phyloP scores from a whole-genome alignment of 2,113 vertebrate genomes.

The Acanthisitta chloris region DNA sequence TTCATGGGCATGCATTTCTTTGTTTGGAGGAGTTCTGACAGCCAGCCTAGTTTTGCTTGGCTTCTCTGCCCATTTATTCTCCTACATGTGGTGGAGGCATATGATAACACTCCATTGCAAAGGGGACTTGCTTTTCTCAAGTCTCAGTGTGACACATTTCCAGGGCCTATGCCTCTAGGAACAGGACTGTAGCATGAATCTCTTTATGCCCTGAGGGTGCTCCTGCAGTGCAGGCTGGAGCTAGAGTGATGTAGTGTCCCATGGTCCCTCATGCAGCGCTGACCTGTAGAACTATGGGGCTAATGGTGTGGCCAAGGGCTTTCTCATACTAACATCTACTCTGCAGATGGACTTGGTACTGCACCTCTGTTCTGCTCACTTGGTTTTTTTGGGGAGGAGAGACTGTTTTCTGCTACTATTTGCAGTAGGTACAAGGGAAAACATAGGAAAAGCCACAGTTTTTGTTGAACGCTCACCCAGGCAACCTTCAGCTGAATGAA shows the following conservation, averaged over 20 bases:
- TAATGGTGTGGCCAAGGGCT: conserved; percentile 71
- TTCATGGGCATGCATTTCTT: neutral
- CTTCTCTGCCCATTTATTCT: neutral
- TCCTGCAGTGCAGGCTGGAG: neutral
- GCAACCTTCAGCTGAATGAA: conserved; percentile 41
- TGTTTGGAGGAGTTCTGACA: neutral
- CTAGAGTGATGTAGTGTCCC: conserved; percentile 49
- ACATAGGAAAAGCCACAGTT: neutral
- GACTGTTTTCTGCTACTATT: conserved; percentile 1
- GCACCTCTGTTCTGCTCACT: conserved; percentile 22
- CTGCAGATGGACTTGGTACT: conserved; percentile 86
- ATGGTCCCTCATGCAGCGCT: conserved; percentile 60
- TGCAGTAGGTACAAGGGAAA: conserved; percentile 15
- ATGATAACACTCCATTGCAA: neutral
- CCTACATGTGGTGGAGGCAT: neutral
- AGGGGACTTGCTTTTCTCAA: neutral
- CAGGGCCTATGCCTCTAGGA: neutral
- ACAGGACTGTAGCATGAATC: neutral
- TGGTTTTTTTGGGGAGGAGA: neutral
- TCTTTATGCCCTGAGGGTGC: neutral
- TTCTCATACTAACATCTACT: conserved; percentile 88
- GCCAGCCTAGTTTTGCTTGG: neutral
- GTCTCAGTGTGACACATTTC: neutral
- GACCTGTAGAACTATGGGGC: conserved; percentile 86
- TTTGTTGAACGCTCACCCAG: neutral